Percentiles rank a stretch among this genome's conserved stretches.
These are phyloP conservation scores for Electrona antarctica DNA, from an alignment of 2,113 vertebrate species.

Conservation along the genomic window DNA sequence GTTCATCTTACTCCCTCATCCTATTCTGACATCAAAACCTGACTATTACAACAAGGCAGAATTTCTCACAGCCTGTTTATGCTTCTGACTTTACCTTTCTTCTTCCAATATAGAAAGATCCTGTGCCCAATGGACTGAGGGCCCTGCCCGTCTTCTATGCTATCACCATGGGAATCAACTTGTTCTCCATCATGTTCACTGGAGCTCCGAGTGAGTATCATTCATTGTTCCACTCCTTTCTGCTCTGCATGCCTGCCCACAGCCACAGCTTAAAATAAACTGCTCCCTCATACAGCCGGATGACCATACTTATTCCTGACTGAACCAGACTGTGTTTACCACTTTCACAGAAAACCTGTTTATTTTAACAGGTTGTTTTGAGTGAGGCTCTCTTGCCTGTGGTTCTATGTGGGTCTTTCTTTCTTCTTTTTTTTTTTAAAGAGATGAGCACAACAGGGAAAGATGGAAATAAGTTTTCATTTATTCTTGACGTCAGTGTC, in stretches of 20 bases:
- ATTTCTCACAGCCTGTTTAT: not conserved
- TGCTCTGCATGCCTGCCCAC: slow-evolving; percentile 57
- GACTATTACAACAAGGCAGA: slow-evolving; percentile 1
- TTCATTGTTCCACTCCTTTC: slow-evolving; percentile 52
- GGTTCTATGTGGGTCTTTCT: slow-evolving; percentile 70
- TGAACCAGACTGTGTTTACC: slow-evolving; percentile 65
- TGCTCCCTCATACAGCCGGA: slow-evolving; percentile 67
- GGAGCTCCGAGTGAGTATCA: slow-evolving; percentile 91
- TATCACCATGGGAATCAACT: slow-evolving; percentile 91
- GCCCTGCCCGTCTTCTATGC: slow-evolving; percentile 95
- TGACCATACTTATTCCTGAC: slow-evolving; percentile 68
- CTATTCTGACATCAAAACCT: slow-evolving; percentile 15
- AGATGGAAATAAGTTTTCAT: slow-evolving; percentile 69
- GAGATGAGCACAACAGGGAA: slow-evolving; percentile 62
- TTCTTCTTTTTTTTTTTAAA: not conserved
- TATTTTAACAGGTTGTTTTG: slow-evolving; percentile 75
- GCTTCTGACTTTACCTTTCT: slow-evolving; percentile 18
- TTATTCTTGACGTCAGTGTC: slow-evolving; percentile 64
- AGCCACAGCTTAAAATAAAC: slow-evolving; percentile 68
- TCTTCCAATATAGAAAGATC: slow-evolving; percentile 83
- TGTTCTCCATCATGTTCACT: slow-evolving; percentile 95
- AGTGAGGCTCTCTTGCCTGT: slow-evolving; percentile 55
- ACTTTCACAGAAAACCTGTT: slow-evolving; percentile 64
- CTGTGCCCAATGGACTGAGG: slow-evolving; percentile 92
- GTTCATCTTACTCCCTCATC: slow-evolving; percentile 9